These are phyloP conservation scores for Chloroceryle inda DNA, from an alignment of 2,797 vertebrate species.

Conservation along the genomic window DNA sequence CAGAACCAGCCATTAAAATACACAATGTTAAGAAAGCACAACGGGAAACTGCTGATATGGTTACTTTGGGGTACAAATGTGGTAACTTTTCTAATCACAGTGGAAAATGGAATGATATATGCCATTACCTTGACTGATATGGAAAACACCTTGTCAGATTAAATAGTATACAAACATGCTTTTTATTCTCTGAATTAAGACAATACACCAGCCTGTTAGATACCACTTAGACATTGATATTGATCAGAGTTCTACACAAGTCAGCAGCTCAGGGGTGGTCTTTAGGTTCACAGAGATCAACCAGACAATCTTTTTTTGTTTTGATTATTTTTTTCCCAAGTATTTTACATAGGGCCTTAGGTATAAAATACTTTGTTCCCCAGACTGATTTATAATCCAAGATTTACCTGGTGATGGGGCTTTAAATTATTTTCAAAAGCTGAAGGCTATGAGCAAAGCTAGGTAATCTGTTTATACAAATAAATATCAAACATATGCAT, in stretches of 20 bases:
- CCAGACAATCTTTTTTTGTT: not conserved
- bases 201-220: not conserved
- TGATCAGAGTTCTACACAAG: not conserved
- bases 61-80: constrained; percentile 17
- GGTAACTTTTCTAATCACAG: not conserved
- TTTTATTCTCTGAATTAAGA: not conserved
- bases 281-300: not conserved
- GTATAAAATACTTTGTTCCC: not conserved
- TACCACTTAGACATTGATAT: not conserved
- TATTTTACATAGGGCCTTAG: not conserved
- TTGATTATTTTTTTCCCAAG: not conserved
- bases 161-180: not conserved
- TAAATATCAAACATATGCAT: not conserved
- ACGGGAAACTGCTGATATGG: constrained; percentile 40
- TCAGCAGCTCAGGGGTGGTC: not conserved
- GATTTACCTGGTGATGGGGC: not conserved
- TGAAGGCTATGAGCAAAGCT: not conserved
- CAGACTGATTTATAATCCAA: not conserved
- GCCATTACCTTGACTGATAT: not conserved
- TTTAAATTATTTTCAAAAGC: constrained; percentile 4
- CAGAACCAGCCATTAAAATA: constrained; percentile 58
- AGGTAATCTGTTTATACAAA: constrained; percentile 17
- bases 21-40: constrained; percentile 54
- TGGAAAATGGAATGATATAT: not conserved
- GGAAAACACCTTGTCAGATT: not conserved